Base-by-base conservation (phyloP, 2,113 vertebrate species). In the Himantopus leucocephalus region DNA sequence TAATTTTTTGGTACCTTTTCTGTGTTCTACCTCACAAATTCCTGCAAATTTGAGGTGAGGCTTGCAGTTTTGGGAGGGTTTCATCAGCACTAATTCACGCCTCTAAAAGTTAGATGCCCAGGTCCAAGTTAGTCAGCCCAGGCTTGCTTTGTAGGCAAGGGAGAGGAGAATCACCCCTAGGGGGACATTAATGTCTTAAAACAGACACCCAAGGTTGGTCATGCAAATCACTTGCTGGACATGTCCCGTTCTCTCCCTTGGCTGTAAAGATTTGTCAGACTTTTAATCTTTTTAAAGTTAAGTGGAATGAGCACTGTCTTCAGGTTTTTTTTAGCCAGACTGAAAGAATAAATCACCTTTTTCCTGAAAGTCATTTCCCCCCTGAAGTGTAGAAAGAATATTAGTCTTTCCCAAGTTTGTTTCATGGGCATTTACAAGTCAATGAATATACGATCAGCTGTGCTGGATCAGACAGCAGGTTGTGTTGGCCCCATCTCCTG, bases 61-160 rank as follows among this genome's bases (percentile, higher is more conserved):
- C 52, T 48, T 37, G 72, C 75, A 94, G 10, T 74, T 90, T 50
- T 58, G 79, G 34, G 58, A 85, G 66, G 48, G 82, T 94, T 97
- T 97, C 79, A 50, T 90, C 67, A 94, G 59, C 78, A 30, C 16
- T 92, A 92, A 92, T 90, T 95, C 92, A 55, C 12, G 37, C 27
- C 88, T 91, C 67, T 80, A 21, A 86, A 95, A 74, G 41, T 84
- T 53, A 73, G 91, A 92, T 95, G 83, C 72, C 55, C 50, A 6
- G 55, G 75, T 94, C 88, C 79, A 83, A 53, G 32, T 87, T 24
- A 87, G 80, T 94, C 86, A 88, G 94, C 74, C 70, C 27, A 75
- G 74, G 73, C 66, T 92, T 95, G 80, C 83, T 94, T 64, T 94
- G 92, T 91, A 94, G 91, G 81, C 73, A 52, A 5, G 77, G 70